Evolutionary conservation across 2,113 vertebrate species (phyloP).

Genomic region (Egretta garzetta): DNA sequence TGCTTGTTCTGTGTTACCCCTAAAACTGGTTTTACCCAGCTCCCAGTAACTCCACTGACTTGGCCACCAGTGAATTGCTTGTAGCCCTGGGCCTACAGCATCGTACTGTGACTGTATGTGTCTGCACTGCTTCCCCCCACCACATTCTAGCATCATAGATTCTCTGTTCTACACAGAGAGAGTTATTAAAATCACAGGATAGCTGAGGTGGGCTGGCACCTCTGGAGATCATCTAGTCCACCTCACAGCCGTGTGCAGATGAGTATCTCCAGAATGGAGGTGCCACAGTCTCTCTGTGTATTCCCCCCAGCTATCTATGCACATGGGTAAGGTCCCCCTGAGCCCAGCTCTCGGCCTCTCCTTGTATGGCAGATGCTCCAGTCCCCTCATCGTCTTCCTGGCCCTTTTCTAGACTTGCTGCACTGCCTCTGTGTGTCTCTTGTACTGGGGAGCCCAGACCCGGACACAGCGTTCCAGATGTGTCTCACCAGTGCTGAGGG

Average conservation of each 20-base stretch:
- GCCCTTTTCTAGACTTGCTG: neutral
- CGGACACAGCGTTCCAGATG: neutral
- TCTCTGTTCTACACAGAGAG: neutral
- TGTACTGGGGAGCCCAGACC: neutral
- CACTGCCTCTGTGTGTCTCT: neutral
- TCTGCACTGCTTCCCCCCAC: neutral
- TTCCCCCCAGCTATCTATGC: neutral
- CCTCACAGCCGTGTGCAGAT: neutral
- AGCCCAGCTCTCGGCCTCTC: neutral
- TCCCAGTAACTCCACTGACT: neutral
- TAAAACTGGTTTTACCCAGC: neutral
- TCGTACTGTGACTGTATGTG: fast-evolving
- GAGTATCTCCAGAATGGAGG: neutral
- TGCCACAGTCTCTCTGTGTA: neutral
- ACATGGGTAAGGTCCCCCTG: too few species aligned
- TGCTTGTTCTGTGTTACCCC: neutral
- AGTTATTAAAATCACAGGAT: neutral
- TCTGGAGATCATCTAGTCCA: neutral
- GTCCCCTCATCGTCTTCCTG: neutral
- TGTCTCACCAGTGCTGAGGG: neutral
- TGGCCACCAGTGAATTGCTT: neutral
- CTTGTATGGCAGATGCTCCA: neutral
- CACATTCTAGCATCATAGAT: neutral
- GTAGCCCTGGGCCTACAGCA: neutral
- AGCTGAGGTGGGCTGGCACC: neutral